Percentiles rank a stretch among this genome's conserved stretches.
phyloP scores from a whole-genome alignment of 2,888 invertebrate species.

The Hydriomena furcata region DNA sequence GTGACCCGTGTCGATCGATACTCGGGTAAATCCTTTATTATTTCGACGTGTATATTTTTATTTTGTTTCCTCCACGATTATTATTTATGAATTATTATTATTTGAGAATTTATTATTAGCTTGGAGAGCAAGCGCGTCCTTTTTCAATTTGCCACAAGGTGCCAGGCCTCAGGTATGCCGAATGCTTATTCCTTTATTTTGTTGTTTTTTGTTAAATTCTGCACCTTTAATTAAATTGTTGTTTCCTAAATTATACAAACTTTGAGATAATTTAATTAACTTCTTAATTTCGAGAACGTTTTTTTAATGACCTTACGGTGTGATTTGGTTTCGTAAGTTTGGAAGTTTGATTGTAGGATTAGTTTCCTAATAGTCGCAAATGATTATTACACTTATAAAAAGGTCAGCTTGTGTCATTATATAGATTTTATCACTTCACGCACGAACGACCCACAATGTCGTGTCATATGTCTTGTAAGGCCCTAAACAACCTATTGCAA shows the following conservation, averaged over 20 bases:
- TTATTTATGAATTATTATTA: constrained; percentile 84
- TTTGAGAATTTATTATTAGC: constrained; percentile 82
- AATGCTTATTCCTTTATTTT: constrained; percentile 53
- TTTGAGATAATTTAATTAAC: constrained; percentile 64
- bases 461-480: not conserved
- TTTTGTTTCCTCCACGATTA: constrained; percentile 79
- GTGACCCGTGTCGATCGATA: constrained; percentile 59
- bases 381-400: too few relatives aligned
- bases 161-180: constrained; percentile 62
- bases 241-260: constrained; percentile 66
- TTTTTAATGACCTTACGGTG: too few relatives aligned
- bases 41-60: constrained; percentile 81
- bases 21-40: constrained; percentile 78
- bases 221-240: constrained; percentile 71
- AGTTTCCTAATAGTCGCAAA: too few relatives aligned
- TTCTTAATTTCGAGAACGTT: constrained; percentile 46
- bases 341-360: too few relatives aligned
- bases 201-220: constrained; percentile 66
- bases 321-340: too few relatives aligned
- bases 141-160: constrained; percentile 82
- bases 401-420: not conserved
- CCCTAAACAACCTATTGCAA: constrained; percentile 11
- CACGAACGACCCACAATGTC: constrained; percentile 7
- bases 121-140: constrained; percentile 74
- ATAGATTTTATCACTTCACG: constrained; percentile 15